These are phyloP conservation scores for Pygocentrus nattereri DNA, from an alignment of 2,797 vertebrate species.

Conservation along the genomic window DNA sequence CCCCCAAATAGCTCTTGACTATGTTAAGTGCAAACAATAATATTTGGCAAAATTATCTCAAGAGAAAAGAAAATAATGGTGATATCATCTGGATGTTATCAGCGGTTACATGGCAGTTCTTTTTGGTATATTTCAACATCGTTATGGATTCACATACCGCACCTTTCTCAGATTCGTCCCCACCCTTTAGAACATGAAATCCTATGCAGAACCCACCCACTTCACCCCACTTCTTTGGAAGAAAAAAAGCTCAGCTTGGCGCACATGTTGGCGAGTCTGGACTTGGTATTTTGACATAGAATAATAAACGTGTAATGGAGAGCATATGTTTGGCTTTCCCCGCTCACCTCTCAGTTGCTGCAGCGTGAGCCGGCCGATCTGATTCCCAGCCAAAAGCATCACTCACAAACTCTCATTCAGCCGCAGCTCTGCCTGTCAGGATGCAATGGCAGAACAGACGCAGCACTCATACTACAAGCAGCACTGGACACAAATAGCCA, in stretches of 20 bases:
- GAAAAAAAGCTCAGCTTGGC: conserved; percentile 33
- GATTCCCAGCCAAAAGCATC: conserved; percentile 44
- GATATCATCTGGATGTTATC: conserved; percentile 57
- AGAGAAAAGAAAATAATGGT: conserved; percentile 46
- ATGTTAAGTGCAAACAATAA: conserved; percentile 56
- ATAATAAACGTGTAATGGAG: conserved; percentile 57
- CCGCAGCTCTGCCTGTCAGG: conserved; percentile 15
- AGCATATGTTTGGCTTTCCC: conserved; percentile 50
- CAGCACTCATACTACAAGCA: conserved; percentile 29
- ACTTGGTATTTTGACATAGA: conserved; percentile 54
- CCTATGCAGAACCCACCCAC: conserved; percentile 14
- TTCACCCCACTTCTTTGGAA: not conserved
- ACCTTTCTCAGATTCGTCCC: not conserved
- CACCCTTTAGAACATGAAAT: conserved; percentile 27
- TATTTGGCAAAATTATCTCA: conserved; percentile 46
- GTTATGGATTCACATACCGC: conserved; percentile 24
- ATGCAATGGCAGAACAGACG: conserved; percentile 29
- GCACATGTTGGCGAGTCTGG: conserved; percentile 26
- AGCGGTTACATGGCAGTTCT: conserved; percentile 13
- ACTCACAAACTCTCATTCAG: conserved; percentile 19
- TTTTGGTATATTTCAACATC: conserved; percentile 33
- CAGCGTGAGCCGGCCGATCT: conserved; percentile 17
- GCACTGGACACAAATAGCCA: conserved; percentile 21
- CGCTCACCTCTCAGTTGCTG: conserved; percentile 22
- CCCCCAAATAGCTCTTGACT: conserved; percentile 56